phyloP scores from a whole-genome alignment of 2,113 vertebrate genomes.

The cattle (Bos taurus) region ARS-UCD2.0 NC_037331.1:68699001-68699500 shows the following conservation, averaged over 20 bases:
- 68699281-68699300: neutral
- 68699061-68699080: neutral
- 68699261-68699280: neutral
- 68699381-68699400: neutral
- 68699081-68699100: neutral
- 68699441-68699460: slow-evolving; percentile 6
- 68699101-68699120: neutral
- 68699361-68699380: neutral
- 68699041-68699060: neutral
- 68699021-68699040: neutral
- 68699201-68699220: neutral
- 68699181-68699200: neutral
- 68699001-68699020: neutral
- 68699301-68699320: neutral
- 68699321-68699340: neutral
- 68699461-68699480: neutral
- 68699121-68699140: neutral
- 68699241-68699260: neutral
- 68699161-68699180: neutral
- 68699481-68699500: neutral
- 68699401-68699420: neutral
- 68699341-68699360: neutral
- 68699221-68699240: neutral
- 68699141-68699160: neutral
- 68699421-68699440: neutral